These are phyloP conservation scores for Merops nubicus DNA, from an alignment of 2,113 vertebrate species.

Conservation along the genomic window DNA sequence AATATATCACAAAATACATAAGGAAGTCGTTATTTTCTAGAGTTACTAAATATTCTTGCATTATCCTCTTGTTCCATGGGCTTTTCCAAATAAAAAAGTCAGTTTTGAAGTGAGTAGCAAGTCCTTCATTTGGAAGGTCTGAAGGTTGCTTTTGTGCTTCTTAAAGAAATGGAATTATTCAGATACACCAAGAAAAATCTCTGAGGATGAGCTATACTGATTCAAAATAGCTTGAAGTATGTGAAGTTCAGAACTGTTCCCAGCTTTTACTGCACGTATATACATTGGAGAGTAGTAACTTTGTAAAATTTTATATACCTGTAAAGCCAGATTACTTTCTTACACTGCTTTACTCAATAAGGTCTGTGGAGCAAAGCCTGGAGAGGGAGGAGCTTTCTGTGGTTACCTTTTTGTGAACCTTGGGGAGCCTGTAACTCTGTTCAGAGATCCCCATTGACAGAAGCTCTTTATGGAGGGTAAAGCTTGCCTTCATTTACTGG, in stretches of 20 bases:
- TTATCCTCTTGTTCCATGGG: conserved; percentile 20
- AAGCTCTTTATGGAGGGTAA: not conserved
- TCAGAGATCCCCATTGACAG: conserved; percentile 4
- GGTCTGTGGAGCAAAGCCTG: not conserved
- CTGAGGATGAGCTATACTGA: not conserved
- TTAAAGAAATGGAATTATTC: not conserved
- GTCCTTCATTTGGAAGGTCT: not conserved
- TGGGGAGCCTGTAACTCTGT: not conserved
- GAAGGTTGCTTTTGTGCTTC: not conserved
- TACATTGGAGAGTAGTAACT: not conserved
- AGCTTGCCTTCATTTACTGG: not conserved
- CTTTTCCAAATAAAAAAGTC: not conserved
- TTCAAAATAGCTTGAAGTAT: not conserved
- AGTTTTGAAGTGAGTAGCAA: not conserved
- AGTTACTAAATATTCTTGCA: conserved; percentile 7
- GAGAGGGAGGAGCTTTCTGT: not conserved
- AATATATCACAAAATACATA: conserved; percentile 19
- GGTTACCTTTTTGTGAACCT: conserved; percentile 26
- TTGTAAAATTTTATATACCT: not conserved
- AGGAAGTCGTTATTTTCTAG: conserved; percentile 57
- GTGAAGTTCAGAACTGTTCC: not conserved
- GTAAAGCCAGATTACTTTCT: not conserved
- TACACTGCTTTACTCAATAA: not conserved
- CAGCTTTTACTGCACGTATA: not conserved
- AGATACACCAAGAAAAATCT: not conserved